Evolutionary conservation across 2,113 vertebrate genomes (phyloP).

Genomic region (Pedionomus torquatus): DNA sequence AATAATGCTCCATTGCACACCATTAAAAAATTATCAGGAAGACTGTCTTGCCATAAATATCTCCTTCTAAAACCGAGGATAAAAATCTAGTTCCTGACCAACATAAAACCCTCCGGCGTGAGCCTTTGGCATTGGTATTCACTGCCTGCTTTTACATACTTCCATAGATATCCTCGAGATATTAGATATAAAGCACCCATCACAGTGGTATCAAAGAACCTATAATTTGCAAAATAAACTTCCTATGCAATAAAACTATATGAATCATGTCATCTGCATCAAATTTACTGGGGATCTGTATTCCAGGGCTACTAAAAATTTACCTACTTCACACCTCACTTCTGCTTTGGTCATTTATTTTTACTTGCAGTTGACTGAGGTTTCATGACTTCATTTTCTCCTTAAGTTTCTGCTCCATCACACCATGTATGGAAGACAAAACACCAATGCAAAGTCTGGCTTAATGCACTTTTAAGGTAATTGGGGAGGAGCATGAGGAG

Average conservation of each 20-base stretch:
- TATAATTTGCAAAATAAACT: slow-evolving; percentile 44
- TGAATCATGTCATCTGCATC: background rate
- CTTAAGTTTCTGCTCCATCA: background rate
- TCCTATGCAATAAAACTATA: background rate
- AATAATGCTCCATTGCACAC: slow-evolving; percentile 59
- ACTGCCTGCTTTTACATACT: background rate
- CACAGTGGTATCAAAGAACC: background rate
- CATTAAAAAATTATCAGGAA: slow-evolving; percentile 21
- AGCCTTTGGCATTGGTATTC: background rate
- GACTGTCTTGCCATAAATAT: background rate
- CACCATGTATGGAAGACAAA: background rate
- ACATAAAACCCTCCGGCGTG: background rate
- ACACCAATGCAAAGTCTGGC: rapidly evolving
- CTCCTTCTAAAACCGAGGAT: background rate
- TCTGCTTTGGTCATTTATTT: slow-evolving; percentile 18
- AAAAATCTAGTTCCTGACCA: background rate
- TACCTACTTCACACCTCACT: slow-evolving; percentile 31
- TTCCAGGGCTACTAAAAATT: slow-evolving; percentile 11
- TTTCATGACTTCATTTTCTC: slow-evolving; percentile 6
- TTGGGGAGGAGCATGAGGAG: rapidly evolving
- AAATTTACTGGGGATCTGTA: background rate
- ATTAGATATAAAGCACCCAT: background rate
- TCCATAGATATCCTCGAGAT: too few species aligned
- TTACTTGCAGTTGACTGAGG: background rate
- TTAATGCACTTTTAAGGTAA: background rate